Base-by-base conservation (phyloP, 1,140 invertebrate species). In the Venturia canescens region DNA sequence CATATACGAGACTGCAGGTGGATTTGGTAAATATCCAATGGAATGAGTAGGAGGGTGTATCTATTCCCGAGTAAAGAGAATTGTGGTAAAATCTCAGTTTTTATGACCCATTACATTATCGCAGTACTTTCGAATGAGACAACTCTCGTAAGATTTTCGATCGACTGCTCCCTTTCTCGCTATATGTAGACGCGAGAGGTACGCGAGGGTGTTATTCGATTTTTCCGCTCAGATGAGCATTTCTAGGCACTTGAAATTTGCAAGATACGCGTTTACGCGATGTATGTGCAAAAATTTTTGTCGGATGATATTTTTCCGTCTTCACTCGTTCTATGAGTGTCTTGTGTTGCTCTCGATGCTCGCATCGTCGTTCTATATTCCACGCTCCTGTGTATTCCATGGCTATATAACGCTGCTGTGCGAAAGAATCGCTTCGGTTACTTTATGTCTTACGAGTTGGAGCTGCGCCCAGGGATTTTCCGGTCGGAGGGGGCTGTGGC, bases 401-500 rank as follows among this genome's bases (percentile, higher is more conserved):
- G 18, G 57, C 57, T 60, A 60, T 60, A 60, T 60, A 23, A 44
- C 70, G 80, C 72, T 53, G 79, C n/a, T 60, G 57, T 79, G 71
- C 78, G 74, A 81, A 18, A 82, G 83, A 69, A 83, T 78, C 81
- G 81, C 83, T 60, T 81, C 81, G 82, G 83, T 84, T 84, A 84
- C 82, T 84, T 84, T 78, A 78, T 84, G 81, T 83, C 79, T 82
- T 80, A 80, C 80, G 80, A 84, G 83, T 84, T 86, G 85, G 85
- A 86, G 71, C 80, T 60, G 77, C 78, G 83, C 85, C 85, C 85
- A 83, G 80, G 82, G 82, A 86, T 86, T 50, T 72, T 50, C 23
- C 23, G 70, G 44, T 9, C 4, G 34, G 21, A 44, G 50, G 3
- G 7, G 31, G 31, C 7, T 34, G 31, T 3, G 7, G 7, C 31